Evolutionary conservation across 2,113 vertebrate species (phyloP).

Genomic region (Oplegnathus fasciatus): DNA sequence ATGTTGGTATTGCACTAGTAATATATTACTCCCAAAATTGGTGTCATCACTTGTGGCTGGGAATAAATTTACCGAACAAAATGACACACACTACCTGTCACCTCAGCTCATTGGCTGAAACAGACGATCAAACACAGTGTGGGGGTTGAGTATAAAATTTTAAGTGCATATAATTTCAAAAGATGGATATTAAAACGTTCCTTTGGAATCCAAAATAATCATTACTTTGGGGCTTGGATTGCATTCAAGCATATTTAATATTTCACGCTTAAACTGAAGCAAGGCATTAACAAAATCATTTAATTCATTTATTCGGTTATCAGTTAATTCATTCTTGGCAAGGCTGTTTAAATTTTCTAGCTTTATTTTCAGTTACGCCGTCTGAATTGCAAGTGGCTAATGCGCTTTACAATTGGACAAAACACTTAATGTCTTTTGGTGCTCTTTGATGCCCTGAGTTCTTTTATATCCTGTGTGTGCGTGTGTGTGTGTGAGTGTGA

Average conservation of each 20-base stretch:
- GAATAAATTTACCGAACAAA: constrained; percentile 1
- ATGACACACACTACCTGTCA: background rate
- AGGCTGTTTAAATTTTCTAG: constrained; percentile 20
- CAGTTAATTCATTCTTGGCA: constrained; percentile 55
- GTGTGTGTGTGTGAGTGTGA: background rate
- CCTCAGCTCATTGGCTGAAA: constrained; percentile 24
- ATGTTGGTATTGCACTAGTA: background rate
- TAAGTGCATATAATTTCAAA: constrained; percentile 37
- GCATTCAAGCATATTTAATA: constrained; percentile 59
- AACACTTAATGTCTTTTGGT: constrained; percentile 39
- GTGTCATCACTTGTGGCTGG: background rate
- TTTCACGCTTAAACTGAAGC: constrained; percentile 38
- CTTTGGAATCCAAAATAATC: constrained; percentile 51
- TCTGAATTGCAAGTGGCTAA: constrained; percentile 43
- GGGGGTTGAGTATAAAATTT: constrained; percentile 41
- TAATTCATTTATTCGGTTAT: constrained; percentile 51
- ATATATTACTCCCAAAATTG: background rate
- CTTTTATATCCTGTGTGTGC: background rate
- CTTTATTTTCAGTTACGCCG: constrained; percentile 45
- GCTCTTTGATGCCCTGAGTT: constrained; percentile 15
- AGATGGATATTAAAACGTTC: constrained; percentile 55
- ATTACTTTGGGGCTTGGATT: constrained; percentile 53
- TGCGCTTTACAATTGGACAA: constrained; percentile 35
- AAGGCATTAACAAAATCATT: constrained; percentile 54
- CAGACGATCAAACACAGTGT: constrained; percentile 23